These are phyloP conservation scores for Scaptomyza hsui DNA, from an alignment of 1,140 invertebrate genomes.

Conservation along the genomic window DNA sequence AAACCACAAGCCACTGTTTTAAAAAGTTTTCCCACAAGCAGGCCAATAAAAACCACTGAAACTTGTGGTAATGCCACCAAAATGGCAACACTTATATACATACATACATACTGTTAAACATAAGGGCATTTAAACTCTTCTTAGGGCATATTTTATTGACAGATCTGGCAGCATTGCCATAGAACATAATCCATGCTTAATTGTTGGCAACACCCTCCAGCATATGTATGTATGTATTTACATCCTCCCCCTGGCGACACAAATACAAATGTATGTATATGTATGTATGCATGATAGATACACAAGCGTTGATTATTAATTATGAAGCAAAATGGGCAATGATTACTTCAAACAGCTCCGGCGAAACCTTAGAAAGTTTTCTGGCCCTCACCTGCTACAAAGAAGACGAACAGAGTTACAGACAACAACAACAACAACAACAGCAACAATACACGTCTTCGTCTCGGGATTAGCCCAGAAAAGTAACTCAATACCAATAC, in stretches of 20 bases:
- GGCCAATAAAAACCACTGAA: background rate
- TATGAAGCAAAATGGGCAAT: slow-evolving; percentile 66
- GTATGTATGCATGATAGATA: slow-evolving; percentile 42
- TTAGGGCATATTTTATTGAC: background rate
- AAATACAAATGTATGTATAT: background rate
- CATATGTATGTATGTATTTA: background rate
- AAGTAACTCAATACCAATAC: slow-evolving; percentile 60
- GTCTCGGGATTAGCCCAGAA: slow-evolving; percentile 48
- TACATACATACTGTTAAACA: background rate
- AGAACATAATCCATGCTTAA: slow-evolving; percentile 34
- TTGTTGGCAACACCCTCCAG: slow-evolving; percentile 28
- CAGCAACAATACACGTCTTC: slow-evolving; percentile 23
- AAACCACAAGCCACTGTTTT: background rate
- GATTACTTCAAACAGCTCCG: slow-evolving; percentile 58
- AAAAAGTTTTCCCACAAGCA: background rate
- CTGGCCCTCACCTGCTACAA: slow-evolving; percentile 25
- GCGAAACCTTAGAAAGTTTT: slow-evolving; percentile 66
- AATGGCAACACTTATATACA: background rate
- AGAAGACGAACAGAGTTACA: background rate
- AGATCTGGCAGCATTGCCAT: slow-evolving; percentile 37
- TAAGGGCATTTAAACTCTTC: background rate
- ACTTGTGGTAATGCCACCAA: background rate
- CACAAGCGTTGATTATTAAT: slow-evolving; percentile 77
- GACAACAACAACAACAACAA: background rate
- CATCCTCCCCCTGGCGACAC: slow-evolving; percentile 14